Percentiles rank a stretch among this genome's conserved stretches.
These are phyloP conservation scores for Pleuronectes platessa DNA, from an alignment of 2,113 vertebrate genomes.

Conservation along the genomic window DNA sequence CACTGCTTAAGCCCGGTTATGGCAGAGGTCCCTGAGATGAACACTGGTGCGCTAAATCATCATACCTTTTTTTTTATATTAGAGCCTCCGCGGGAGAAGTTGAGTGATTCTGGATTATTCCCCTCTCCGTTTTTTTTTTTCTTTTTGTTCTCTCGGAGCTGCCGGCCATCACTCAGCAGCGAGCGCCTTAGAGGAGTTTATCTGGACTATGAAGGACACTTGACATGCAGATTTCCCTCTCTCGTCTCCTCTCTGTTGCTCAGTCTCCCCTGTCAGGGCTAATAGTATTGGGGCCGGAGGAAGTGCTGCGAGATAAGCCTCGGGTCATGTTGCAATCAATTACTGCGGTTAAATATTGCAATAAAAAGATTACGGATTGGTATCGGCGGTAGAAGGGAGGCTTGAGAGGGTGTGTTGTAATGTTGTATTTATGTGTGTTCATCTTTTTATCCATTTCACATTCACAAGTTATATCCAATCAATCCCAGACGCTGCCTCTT, in stretches of 20 bases:
- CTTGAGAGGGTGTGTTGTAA: constrained; percentile 33
- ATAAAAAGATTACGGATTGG: constrained; percentile 74
- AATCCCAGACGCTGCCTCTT: neutral
- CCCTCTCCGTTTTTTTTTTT: constrained; percentile 7
- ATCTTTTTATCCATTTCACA: constrained; percentile 11
- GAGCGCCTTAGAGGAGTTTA: constrained; percentile 56
- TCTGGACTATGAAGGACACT: constrained; percentile 66
- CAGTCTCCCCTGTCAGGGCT: constrained; percentile 52
- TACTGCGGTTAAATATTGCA: constrained; percentile 73
- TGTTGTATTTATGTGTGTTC: constrained; percentile 17
- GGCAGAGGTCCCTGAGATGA: constrained; percentile 80
- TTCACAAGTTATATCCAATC: constrained; percentile 6
- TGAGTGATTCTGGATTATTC: constrained; percentile 71
- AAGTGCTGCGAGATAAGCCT: constrained; percentile 74
- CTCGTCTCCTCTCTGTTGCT: constrained; percentile 44
- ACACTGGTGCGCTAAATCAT: constrained; percentile 76
- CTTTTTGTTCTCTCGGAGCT: constrained; percentile 22
- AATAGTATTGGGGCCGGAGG: constrained; percentile 64
- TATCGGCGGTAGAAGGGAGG: constrained; percentile 36
- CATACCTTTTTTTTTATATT: constrained; percentile 70
- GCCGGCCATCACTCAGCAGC: constrained; percentile 65
- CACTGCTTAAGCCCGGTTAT: constrained; percentile 82
- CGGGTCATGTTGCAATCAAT: constrained; percentile 71
- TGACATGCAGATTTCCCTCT: constrained; percentile 57
- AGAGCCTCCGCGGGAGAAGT: constrained; percentile 65